These are phyloP conservation scores for Paratrypauchen microcephalus DNA, from an alignment of 2,797 vertebrate species.

Conservation along the genomic window DNA sequence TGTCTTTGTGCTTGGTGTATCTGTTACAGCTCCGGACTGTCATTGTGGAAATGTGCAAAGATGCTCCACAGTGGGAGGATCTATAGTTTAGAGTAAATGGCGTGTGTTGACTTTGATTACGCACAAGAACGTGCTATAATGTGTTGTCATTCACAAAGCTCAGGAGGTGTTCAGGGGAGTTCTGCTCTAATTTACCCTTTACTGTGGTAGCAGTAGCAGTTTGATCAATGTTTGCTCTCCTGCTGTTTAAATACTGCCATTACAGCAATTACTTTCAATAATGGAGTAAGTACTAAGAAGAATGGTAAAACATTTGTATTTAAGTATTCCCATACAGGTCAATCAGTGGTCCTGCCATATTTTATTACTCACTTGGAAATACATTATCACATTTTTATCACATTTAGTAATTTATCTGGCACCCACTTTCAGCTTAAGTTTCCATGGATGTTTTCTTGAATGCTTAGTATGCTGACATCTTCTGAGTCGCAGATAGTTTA, in stretches of 20 bases:
- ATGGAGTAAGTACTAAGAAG: background rate
- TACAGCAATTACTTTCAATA: background rate
- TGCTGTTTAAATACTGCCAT: background rate
- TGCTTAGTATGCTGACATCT: background rate
- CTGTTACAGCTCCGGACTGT: constrained; percentile 11
- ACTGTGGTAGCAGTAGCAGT: too few species aligned
- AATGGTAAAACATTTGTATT: too few species aligned
- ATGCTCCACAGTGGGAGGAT: constrained; percentile 10
- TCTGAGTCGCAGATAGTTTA: background rate
- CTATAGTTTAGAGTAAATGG: background rate
- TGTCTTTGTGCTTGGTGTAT: constrained; percentile 30
- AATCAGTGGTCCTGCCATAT: too few species aligned
- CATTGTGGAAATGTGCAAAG: constrained; percentile 15
- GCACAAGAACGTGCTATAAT: constrained; percentile 2
- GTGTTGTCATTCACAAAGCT: background rate
- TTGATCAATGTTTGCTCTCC: background rate
- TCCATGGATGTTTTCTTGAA: background rate
- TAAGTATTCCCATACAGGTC: too few species aligned
- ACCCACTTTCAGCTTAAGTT: too few species aligned
- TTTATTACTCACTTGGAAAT: too few species aligned
- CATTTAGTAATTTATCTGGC: too few species aligned
- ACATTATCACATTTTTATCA: too few species aligned
- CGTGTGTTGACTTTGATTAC: constrained; percentile 1
- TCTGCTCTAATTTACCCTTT: background rate
- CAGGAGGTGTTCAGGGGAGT: background rate